Percentiles rank a stretch among this genome's conserved stretches.
phyloP scores from a whole-genome alignment of 2,113 vertebrate species.

The Myodes glareolus region DNA sequence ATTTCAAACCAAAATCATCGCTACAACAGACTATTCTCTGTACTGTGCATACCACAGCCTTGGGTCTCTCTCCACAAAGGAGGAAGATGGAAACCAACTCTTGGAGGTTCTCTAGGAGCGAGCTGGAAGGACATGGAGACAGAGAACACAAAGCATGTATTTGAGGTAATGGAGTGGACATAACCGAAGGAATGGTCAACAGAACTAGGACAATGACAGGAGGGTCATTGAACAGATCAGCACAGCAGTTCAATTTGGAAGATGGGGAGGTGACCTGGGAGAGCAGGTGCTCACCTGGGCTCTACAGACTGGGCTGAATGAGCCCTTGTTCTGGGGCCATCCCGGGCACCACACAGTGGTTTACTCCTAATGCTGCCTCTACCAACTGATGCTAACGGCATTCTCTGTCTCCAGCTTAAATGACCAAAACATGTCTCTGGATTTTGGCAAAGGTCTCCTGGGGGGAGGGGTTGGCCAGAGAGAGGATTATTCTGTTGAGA shows the following conservation, averaged over 20 bases:
- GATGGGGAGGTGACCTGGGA: accelerated
- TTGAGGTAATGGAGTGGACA: background rate
- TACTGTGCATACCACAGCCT: too few relatives aligned
- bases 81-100: too few relatives aligned
- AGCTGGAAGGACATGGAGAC: too few relatives aligned
- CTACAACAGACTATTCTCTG: background rate
- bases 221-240: accelerated
- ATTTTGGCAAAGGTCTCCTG: too few relatives aligned
- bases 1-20: background rate
- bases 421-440: background rate
- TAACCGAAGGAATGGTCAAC: too few relatives aligned
- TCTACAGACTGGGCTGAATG: accelerated
- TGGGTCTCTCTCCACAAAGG: background rate
- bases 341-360: background rate
- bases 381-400: accelerated
- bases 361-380: background rate
- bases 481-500: background rate
- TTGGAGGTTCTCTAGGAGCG: background rate
- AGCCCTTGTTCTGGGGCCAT: accelerated
- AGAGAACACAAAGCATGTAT: accelerated
- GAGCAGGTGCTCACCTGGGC: accelerated
- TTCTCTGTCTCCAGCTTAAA: background rate
- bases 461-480: background rate
- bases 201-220: accelerated
- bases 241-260: accelerated